These are phyloP conservation scores for Dallia pectoralis DNA, from an alignment of 2,797 vertebrate species.

Conservation along the genomic window DNA sequence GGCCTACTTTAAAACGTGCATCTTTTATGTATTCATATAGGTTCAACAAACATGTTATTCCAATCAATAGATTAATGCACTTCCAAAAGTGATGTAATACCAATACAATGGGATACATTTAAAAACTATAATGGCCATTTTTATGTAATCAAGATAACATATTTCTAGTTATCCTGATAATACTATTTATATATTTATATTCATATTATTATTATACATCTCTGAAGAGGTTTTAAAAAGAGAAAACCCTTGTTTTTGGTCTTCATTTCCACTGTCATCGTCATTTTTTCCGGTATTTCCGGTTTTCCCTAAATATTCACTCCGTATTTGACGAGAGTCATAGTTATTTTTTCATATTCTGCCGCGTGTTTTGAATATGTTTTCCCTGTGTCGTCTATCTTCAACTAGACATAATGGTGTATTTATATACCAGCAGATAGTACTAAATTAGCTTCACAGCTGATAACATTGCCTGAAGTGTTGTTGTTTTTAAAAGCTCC, in stretches of 20 bases:
- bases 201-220: too few species aligned
- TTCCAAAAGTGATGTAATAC: too few species aligned
- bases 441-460: slow-evolving; percentile 20
- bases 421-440: slow-evolving; percentile 40
- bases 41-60: too few species aligned
- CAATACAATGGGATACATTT: neutral
- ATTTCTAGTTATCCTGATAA: neutral
- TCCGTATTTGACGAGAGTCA: neutral
- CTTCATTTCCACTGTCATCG: neutral
- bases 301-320: slow-evolving; percentile 7
- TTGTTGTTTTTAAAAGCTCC: neutral
- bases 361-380: neutral
- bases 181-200: neutral
- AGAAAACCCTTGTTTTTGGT: neutral
- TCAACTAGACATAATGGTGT: slow-evolving; percentile 19
- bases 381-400: slow-evolving; percentile 3
- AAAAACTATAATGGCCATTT: neutral
- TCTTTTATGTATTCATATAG: too few species aligned
- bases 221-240: neutral
- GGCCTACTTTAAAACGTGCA: too few species aligned
- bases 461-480: slow-evolving; percentile 14
- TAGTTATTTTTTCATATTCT: neutral
- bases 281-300: neutral
- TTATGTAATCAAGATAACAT: neutral
- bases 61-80: too few species aligned